phyloP scores from a whole-genome alignment of 2,113 vertebrate species.

The Hassar affinis region DNA sequence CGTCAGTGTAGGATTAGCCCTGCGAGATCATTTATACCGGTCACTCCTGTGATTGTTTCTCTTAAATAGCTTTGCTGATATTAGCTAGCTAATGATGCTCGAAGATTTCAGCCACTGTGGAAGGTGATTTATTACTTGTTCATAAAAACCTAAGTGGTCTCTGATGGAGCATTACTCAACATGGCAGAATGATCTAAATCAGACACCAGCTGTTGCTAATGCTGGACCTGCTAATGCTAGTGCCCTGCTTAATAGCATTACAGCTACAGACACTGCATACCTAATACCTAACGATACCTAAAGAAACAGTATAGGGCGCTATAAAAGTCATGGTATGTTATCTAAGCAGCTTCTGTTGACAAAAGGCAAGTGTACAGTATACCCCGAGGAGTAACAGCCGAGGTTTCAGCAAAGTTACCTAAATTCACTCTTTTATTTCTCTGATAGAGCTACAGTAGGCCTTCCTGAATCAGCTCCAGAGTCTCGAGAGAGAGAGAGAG shows the following conservation, averaged over 20 bases:
- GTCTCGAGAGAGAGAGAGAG: not conserved
- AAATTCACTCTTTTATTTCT: not conserved
- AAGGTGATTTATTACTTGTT: not conserved
- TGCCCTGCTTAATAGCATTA: not conserved
- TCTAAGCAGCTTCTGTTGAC: not conserved
- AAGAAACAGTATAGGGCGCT: not conserved
- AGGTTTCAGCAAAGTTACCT: not conserved
- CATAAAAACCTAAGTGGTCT: not conserved
- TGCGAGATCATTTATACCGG: not conserved
- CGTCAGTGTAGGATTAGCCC: not conserved
- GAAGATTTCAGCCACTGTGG: not conserved
- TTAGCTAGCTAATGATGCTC: not conserved
- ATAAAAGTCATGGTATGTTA: not conserved
- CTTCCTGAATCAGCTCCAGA: not conserved
- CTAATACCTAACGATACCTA: not conserved
- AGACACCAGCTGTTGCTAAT: not conserved
- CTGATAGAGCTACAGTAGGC: not conserved
- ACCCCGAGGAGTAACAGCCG: not conserved
- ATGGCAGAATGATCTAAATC: not conserved
- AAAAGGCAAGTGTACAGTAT: not conserved
- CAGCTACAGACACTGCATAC: not conserved
- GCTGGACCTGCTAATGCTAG: not conserved
- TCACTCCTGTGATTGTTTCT: not conserved
- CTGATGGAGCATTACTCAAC: not conserved
- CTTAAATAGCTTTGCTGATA: not conserved